These are phyloP conservation scores for Sphinx pinastri DNA, from an alignment of 2,888 invertebrate genomes.

Conservation along the genomic window DNA sequence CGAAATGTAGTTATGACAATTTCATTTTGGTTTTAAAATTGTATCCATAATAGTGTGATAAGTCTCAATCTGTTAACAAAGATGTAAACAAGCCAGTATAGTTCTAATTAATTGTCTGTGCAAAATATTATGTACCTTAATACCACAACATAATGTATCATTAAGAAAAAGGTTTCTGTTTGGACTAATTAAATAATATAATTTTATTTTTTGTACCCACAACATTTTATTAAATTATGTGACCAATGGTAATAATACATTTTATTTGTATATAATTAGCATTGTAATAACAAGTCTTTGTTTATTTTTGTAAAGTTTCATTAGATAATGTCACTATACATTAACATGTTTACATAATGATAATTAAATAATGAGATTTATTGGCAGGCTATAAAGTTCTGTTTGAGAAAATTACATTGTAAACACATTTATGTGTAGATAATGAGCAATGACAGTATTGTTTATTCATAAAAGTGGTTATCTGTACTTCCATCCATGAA, in stretches of 20 bases:
- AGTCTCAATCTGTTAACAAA: too few species aligned
- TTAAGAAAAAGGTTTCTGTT: too few species aligned
- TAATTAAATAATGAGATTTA: conserved; percentile 23
- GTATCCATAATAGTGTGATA: too few species aligned
- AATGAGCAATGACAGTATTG: background rate
- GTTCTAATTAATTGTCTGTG: too few species aligned
- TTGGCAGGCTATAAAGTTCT: conserved; percentile 1
- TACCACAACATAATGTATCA: too few species aligned
- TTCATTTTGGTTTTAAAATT: too few species aligned
- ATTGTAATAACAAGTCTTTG: conserved; percentile 1
- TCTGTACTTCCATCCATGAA: too few species aligned
- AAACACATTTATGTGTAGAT: background rate
- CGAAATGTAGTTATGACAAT: too few species aligned
- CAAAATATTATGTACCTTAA: too few species aligned
- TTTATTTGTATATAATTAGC: background rate
- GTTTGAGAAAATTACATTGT: conserved; percentile 1
- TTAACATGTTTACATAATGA: conserved; percentile 19
- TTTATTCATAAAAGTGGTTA: too few species aligned
- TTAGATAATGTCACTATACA: conserved; percentile 19
- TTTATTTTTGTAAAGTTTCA: conserved; percentile 24
- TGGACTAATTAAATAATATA: background rate
- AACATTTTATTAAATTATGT: background rate
- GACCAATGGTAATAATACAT: background rate
- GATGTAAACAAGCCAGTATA: too few species aligned
- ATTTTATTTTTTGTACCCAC: background rate